Percentiles rank a stretch among this genome's conserved stretches.
Evolutionary conservation across 2,888 invertebrate species (phyloP).

Genomic region (Andrena bucephala): DNA sequence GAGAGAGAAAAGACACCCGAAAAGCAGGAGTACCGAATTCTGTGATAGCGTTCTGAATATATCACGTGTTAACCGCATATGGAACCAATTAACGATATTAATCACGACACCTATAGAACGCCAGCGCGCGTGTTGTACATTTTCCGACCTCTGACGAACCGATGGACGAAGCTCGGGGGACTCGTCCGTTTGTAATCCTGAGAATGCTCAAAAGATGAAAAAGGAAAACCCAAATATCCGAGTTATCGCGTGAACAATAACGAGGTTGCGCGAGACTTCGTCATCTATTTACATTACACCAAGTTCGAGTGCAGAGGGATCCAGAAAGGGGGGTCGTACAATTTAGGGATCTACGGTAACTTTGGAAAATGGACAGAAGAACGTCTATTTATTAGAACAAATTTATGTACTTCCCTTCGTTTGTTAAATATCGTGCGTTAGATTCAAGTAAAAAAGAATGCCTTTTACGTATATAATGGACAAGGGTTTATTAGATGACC

Average conservation of each 20-base stretch:
- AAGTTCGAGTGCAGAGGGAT: slow-evolving; percentile 3
- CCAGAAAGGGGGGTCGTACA: neutral
- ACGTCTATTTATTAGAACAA: neutral
- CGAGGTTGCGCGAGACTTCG: slow-evolving; percentile 5
- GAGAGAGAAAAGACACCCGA: slow-evolving; percentile 14
- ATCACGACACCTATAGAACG: slow-evolving; percentile 4
- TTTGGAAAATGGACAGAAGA: neutral
- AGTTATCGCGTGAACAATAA: slow-evolving; percentile 5
- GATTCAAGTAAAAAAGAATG: no score
- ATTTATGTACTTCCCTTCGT: no score
- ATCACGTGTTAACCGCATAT: slow-evolving; percentile 9
- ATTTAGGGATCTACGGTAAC: neutral
- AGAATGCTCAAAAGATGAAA: slow-evolving; percentile 47
- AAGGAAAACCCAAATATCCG: neutral
- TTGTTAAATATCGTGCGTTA: no score
- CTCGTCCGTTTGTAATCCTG: slow-evolving; percentile 45
- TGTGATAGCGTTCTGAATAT: slow-evolving; percentile 26
- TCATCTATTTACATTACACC: neutral
- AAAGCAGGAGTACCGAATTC: slow-evolving; percentile 13
- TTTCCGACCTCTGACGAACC: slow-evolving; percentile 49
- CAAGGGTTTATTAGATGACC: neutral
- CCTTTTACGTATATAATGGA: no score
- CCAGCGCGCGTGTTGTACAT: slow-evolving; percentile 26
- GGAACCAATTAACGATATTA: slow-evolving; percentile 38
- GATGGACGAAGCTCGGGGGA: slow-evolving; percentile 48